These are phyloP conservation scores for Melieria omissa DNA, from an alignment of 2,888 invertebrate genomes.

Conservation along the genomic window DNA sequence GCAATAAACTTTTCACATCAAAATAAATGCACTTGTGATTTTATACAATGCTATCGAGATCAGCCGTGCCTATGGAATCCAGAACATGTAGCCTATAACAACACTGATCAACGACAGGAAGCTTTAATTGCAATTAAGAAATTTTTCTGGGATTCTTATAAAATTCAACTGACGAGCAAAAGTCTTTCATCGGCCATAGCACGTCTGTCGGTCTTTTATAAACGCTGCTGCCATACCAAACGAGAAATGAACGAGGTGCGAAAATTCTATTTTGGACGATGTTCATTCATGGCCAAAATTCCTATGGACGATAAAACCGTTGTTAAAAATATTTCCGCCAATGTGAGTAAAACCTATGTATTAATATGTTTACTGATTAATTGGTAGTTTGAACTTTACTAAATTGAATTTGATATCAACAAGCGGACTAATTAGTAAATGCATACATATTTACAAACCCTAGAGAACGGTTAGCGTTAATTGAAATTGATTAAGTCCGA, in stretches of 20 bases:
- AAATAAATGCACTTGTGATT: conserved; percentile 30
- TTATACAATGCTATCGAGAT: conserved; percentile 20
- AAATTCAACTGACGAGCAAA: conserved; percentile 10
- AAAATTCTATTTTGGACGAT: conserved; percentile 22
- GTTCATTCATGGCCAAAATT: conserved; percentile 16
- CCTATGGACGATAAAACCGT: conserved; percentile 14
- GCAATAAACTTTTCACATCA: conserved; percentile 14
- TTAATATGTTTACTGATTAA: background rate
- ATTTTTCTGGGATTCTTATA: conserved; percentile 20
- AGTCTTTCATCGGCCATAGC: conserved; percentile 22
- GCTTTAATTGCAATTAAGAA: conserved; percentile 16
- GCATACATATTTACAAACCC: too few relatives aligned
- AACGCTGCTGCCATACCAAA: conserved; percentile 4
- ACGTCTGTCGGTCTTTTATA: conserved; percentile 27
- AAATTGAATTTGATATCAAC: background rate
- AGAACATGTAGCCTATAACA: conserved; percentile 13
- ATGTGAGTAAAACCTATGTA: background rate
- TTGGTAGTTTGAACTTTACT: too few relatives aligned
- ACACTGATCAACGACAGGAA: conserved; percentile 1
- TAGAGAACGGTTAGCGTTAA: too few relatives aligned
- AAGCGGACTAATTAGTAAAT: too few relatives aligned
- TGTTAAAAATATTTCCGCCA: conserved; percentile 6
- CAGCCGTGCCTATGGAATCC: conserved; percentile 28
- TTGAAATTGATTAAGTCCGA: too few relatives aligned
- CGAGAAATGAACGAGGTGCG: conserved; percentile 3